Conservation (phyloP, 2,797 vertebrate genomes). For the Labroides dimidiatus region DNA sequence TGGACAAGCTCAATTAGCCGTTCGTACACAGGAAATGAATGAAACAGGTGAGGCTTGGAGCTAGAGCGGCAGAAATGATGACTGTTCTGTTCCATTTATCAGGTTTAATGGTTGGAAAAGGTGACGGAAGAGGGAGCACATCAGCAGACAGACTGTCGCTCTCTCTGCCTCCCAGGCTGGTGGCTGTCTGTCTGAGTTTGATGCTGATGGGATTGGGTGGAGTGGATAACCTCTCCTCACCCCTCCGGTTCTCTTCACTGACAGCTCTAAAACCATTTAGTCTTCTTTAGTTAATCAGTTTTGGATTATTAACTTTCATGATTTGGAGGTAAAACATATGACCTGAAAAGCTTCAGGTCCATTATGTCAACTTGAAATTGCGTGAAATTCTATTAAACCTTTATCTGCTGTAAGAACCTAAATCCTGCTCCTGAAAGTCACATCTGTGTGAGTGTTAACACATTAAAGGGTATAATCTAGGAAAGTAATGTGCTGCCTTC, state of each 20-base stretch:
- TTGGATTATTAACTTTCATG: conserved; percentile 34
- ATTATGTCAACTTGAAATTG: not conserved
- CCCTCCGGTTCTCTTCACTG: conserved; percentile 13
- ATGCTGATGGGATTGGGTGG: conserved; percentile 44
- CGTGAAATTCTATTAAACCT: conserved; percentile 21
- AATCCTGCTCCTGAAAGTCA: conserved; percentile 43
- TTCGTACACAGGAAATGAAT: conserved; percentile 1
- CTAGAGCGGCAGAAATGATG: not conserved
- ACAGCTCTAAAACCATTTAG: conserved; percentile 25
- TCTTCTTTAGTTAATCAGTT: conserved; percentile 39
- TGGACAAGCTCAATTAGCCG: conserved; percentile 9
- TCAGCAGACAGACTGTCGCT: conserved; percentile 27
- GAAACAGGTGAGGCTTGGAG: conserved; percentile 3
- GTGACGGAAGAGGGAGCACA: conserved; percentile 19
- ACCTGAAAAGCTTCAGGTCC: conserved; percentile 17
- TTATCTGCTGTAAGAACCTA: conserved; percentile 48
- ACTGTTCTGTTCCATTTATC: not conserved
- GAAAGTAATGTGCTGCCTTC: conserved; percentile 42
- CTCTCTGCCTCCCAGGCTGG: conserved; percentile 36
- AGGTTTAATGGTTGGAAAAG: conserved; percentile 7
- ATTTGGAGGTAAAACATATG: conserved; percentile 15
- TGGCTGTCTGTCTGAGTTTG: conserved; percentile 48
- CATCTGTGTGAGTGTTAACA: conserved; percentile 43
- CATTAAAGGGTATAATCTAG: conserved; percentile 44
- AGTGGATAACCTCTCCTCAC: conserved; percentile 24